phyloP scores from a whole-genome alignment of 2,888 invertebrate species.

The Congeria kusceri region DNA sequence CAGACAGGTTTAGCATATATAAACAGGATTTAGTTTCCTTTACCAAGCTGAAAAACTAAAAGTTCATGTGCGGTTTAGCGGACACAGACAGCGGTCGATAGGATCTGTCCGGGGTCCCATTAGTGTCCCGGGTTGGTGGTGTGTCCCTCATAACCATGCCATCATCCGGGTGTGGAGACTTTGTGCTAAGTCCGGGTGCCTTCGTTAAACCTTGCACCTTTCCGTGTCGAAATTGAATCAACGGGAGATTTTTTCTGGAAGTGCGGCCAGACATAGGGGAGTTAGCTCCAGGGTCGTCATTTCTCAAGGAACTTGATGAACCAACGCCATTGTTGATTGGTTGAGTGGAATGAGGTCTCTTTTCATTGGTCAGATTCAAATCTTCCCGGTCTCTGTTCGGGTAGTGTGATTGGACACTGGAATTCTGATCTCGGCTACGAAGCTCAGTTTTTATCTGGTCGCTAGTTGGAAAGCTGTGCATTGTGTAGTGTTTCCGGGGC shows the following conservation, averaged over 20 bases:
- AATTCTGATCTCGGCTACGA: conserved; percentile 10
- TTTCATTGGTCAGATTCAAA: background rate
- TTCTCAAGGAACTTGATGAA: conserved; percentile 4
- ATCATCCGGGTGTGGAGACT: conserved; percentile 61
- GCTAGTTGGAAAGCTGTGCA: conserved; percentile 55
- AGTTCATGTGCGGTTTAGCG: conserved; percentile 49
- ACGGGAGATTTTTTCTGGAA: conserved; percentile 53
- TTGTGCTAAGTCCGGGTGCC: conserved; percentile 40
- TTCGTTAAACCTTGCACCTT: conserved; percentile 47
- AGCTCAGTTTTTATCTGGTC: conserved; percentile 49
- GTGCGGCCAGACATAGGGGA: conserved; percentile 25
- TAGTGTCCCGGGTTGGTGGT: conserved; percentile 41
- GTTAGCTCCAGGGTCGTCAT: conserved; percentile 24
- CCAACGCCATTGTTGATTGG: background rate
- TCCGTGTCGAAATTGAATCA: conserved; percentile 60
- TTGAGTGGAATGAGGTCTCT: background rate
- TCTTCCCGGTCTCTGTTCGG: conserved; percentile 4
- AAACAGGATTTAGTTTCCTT: too few species aligned
- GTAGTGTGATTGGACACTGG: background rate
- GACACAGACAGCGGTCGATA: conserved; percentile 57
- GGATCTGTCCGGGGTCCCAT: conserved; percentile 33
- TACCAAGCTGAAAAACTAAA: background rate
- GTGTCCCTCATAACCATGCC: conserved; percentile 38
- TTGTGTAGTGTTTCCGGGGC: conserved; percentile 54
- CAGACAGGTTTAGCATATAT: too few species aligned